Evolutionary conservation across 2,113 vertebrate species (phyloP).

Genomic region (Anas platyrhynchos): DNA sequence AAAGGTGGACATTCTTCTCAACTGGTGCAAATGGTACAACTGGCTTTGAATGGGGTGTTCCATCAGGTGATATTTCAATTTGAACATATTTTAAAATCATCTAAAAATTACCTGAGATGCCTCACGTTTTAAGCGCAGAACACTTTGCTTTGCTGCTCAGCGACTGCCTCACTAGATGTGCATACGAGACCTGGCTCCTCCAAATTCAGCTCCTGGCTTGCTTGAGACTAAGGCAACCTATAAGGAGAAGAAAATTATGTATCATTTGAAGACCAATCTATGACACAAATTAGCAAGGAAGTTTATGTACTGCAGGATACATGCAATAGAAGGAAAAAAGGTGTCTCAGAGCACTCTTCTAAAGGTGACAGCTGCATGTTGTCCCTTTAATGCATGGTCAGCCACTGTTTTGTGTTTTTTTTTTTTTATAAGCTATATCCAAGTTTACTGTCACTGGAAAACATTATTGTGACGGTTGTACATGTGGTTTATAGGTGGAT

Average conservation of each 20-base stretch:
- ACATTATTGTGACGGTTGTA: not conserved
- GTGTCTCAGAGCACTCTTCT: not conserved
- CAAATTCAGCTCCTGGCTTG: not conserved
- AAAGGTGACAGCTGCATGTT: not conserved
- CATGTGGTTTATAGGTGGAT: not conserved
- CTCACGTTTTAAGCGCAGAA: not conserved
- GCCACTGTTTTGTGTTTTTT: not conserved
- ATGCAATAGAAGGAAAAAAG: not conserved
- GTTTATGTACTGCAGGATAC: not conserved
- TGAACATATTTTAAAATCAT: not conserved
- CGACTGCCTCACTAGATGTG: not conserved
- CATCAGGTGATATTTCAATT: not conserved
- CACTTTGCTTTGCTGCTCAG: not conserved
- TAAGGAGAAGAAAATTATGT: not conserved
- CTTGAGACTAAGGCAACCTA: not conserved
- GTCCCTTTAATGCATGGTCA: not conserved
- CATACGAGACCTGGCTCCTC: not conserved
- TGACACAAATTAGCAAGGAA: not conserved
- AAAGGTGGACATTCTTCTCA: not conserved
- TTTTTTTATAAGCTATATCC: not conserved
- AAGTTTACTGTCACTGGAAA: not conserved
- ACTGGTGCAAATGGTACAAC: not conserved
- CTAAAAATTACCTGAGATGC: not conserved
- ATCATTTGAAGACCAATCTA: not conserved
- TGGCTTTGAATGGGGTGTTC: not conserved